These are phyloP conservation scores for Notarius lentiginosus DNA, from an alignment of 2,113 vertebrate genomes.

Conservation along the genomic window DNA sequence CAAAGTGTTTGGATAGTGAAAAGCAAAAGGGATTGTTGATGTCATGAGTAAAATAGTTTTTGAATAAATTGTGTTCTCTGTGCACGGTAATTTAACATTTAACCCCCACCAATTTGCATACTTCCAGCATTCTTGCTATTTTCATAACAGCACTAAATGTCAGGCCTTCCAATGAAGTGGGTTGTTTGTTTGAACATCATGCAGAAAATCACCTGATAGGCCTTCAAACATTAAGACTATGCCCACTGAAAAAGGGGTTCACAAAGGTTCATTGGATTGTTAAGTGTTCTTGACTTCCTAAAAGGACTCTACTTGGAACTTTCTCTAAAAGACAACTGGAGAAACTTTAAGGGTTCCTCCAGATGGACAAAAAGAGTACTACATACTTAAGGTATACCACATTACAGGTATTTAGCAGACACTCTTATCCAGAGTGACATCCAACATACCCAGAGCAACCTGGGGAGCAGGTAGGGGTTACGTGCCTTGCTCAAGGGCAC, in stretches of 20 bases:
- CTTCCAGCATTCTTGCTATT: not conserved
- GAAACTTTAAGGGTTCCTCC: not conserved
- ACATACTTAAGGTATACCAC: not conserved
- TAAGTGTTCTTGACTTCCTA: not conserved
- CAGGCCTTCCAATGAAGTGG: not conserved
- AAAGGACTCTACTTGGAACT: not conserved
- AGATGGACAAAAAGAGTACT: no score
- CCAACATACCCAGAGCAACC: no score
- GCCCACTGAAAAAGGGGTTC: not conserved
- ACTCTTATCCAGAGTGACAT: no score
- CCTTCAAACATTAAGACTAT: not conserved
- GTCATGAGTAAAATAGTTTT: slow-evolving; percentile 66
- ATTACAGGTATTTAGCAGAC: no score
- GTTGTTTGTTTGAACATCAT: slow-evolving; percentile 38
- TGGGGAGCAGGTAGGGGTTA: no score
- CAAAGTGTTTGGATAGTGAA: slow-evolving; percentile 61
- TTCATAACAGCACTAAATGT: slow-evolving; percentile 46
- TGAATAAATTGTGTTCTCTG: not conserved
- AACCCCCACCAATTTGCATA: not conserved
- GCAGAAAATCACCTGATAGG: not conserved
- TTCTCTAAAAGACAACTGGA: not conserved
- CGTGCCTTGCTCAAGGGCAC: no score
- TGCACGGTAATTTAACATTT: not conserved
- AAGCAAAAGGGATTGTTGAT: slow-evolving; percentile 59
- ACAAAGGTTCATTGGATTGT: not conserved